A percentile compares a stretch with the other conserved stretches of the same genome.
These are phyloP conservation scores for Gallirallus australis DNA, from an alignment of 2,797 vertebrate species.

Conservation along the genomic window DNA sequence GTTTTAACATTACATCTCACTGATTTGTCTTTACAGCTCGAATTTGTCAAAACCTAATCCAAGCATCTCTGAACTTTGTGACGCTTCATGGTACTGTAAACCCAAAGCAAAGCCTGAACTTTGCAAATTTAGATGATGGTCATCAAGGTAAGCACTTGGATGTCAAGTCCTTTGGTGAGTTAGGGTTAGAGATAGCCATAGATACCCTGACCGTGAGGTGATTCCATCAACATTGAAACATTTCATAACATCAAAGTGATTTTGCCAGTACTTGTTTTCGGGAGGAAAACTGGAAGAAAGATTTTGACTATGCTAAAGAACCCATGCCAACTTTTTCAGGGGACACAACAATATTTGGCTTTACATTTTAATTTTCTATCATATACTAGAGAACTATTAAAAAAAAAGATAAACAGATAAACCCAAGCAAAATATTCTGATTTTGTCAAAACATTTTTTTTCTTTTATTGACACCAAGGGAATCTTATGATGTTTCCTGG, in stretches of 20 bases:
- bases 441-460: conserved; percentile 42
- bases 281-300: not conserved
- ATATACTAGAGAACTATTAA: not conserved
- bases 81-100: not conserved
- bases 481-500: conserved; percentile 28
- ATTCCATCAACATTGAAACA: not conserved
- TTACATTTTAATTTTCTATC: conserved; percentile 19
- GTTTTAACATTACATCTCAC: not conserved
- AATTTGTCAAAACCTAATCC: not conserved
- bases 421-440: not conserved
- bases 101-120: not conserved
- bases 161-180: not conserved
- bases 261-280: not conserved
- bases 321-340: not conserved
- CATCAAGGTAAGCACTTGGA: fast-evolving
- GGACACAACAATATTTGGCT: not conserved
- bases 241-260: not conserved
- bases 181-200: not conserved
- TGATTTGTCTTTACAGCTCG: not conserved
- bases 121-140: not conserved
- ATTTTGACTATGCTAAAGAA: not conserved
- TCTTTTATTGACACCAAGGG: conserved; percentile 31
- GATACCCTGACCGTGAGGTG: not conserved
- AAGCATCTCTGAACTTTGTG: not conserved
- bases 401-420: not conserved